Percentiles rank a stretch among this genome's conserved stretches.
Evolutionary conservation across 2,113 vertebrate genomes (phyloP).

Genomic region (Siniperca chuatsi): DNA sequence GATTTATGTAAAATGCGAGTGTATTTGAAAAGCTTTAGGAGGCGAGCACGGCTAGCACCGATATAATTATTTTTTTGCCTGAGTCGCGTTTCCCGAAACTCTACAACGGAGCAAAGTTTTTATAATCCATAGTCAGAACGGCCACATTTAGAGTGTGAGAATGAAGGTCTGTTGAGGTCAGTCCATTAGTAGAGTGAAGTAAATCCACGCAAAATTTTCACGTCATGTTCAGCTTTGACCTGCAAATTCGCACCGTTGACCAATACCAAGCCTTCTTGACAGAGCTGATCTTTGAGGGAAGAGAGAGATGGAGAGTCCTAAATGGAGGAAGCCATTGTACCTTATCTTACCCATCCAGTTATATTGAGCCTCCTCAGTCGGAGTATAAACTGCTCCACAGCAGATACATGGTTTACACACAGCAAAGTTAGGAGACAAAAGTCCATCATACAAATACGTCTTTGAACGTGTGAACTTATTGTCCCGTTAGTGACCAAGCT

Average conservation of each 20-base stretch:
- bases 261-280: background rate
- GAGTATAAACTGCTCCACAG: background rate
- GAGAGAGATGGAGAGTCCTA: background rate
- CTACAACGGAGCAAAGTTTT: too few relatives aligned
- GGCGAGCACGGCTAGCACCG: too few relatives aligned
- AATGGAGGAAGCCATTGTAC: background rate
- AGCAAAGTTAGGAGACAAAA: background rate
- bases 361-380: background rate
- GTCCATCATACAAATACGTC: background rate
- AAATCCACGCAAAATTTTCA: too few relatives aligned
- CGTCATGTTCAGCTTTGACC: too few relatives aligned
- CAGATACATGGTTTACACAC: background rate
- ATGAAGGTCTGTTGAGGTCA: too few relatives aligned
- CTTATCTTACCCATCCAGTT: background rate
- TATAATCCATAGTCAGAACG: too few relatives aligned
- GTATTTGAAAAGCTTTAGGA: too few relatives aligned
- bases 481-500: background rate
- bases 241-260: background rate
- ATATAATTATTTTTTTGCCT: too few relatives aligned
- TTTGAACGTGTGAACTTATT: background rate
- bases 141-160: too few relatives aligned
- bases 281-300: background rate
- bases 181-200: too few relatives aligned
- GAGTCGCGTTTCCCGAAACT: too few relatives aligned
- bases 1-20: too few relatives aligned